Base-by-base conservation (phyloP, 2,888 invertebrate species). In the Patella ulyssiponensis region DNA sequence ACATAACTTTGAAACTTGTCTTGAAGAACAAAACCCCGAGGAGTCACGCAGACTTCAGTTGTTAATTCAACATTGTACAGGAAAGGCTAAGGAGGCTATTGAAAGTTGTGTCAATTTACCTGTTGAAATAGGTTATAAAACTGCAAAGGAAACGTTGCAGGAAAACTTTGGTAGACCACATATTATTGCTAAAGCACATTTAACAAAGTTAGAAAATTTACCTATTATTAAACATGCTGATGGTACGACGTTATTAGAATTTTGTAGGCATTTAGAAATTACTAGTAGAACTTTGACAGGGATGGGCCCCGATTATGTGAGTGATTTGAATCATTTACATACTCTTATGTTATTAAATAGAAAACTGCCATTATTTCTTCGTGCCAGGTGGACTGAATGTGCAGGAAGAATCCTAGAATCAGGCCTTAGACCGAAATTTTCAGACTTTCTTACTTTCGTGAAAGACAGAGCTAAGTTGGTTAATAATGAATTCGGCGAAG, bases 41-140 rank as follows among this genome's bases (percentile, higher is more conserved):
- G 58, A 58, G 20, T 58, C 58, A 7, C 58, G n/a, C 58, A 58
- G 17, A 3, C 20, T 58, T 1, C 58, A 58, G 11, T 20, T 58
- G 17, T 58, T 58, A 7, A 58, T 58, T 9, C 58, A 58, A n/a
- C 58, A 58, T 17, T 58, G 58, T 14, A 14, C 12, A n/a, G 58
- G 17, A n/a, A 58, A 58, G 2, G 58, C 58, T 17, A 58, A 20
- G 20, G 58, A 58, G n/a, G 58, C 58, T 20, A 58, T 58, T n/a
- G 58, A 58, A 58, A n/a, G 58, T 58, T 58, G 58, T n/a, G 58
- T 58, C 11, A 58, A 58, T 58, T 58, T 58, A 58, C 20, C 58
- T 7, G n/a, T 20, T 7, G 17, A 14, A n/a, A 20, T n/a, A 58
- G 58, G 58, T 58, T 58, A 17, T 58, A 14, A n/a, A 58, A 58